Base-by-base conservation (phyloP, 1,140 invertebrate species). In the Drosophila guanche region DNA sequence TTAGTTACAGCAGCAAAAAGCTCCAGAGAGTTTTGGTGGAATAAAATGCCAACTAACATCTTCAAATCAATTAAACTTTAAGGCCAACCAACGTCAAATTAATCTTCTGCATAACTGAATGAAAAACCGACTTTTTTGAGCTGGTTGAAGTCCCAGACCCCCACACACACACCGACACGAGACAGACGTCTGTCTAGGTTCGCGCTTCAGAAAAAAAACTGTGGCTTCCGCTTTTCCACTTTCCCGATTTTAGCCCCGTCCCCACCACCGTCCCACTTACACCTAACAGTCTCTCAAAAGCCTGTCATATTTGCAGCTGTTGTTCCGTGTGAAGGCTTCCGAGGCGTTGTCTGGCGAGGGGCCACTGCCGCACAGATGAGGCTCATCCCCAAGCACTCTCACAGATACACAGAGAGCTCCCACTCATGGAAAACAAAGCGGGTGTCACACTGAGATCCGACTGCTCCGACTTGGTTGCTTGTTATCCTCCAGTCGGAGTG, bases 281-380 rank as follows among this genome's bases (percentile, higher is more conserved):
- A 1, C 14, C 43, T 8, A 7, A 7, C n/a, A 10, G 6, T 4
- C 25, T 29, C 53, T 14, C 42, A 55, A 42, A 27, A 45, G 27
- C 60, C 33, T 69, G 66, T 60, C 50, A 72, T 43, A 54, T 14
- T 51, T 33, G 41, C 65, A 67, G 43, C 51, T 50, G 50, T 57
- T 37, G 20, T 42, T 56, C 6, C 5, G 12, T 7, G 61, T 48
- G 37, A 51, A 16, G 37, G 47, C 20, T 5, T 52, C n/a, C 4
- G 37, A 10, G 12, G 51, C 45, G 60, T 47, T 22, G 51, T 50
- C 37, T 62, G 22, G 25, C 58, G 53, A 53, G 29, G 7, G 29
- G 29, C 29, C 29, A 56, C 40, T 37, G 40, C 23, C 46, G 10
- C 8, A 33, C 29, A 10, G 29, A 33, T 33, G 29, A 20, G 22